Conservation (phyloP, 1,140 invertebrate species). For the Tetramorium simillimum region DNA sequence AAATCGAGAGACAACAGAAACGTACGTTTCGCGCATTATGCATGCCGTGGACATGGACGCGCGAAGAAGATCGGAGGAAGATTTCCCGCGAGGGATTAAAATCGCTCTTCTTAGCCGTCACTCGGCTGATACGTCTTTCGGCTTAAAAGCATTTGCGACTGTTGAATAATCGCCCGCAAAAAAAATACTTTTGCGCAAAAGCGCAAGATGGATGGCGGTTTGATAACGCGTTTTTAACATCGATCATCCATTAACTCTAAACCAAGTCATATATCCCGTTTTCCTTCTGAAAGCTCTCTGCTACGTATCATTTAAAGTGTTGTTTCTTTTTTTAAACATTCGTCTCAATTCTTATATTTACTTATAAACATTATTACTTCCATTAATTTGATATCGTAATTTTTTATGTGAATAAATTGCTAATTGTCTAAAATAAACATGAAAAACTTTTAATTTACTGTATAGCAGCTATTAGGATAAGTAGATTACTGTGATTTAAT, state of each 20-base stretch:
- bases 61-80: not conserved
- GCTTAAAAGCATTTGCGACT: conserved; percentile 37
- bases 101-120: conserved; percentile 6
- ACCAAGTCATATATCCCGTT: not conserved
- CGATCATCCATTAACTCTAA: conserved; percentile 39
- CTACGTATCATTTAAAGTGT: not conserved
- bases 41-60: not conserved
- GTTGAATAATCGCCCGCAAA: conserved; percentile 37
- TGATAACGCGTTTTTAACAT: conserved; percentile 20
- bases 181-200: conserved; percentile 5
- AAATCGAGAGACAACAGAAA: conserved; percentile 61
- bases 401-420: not conserved
- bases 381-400: not conserved
- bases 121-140: conserved; percentile 19
- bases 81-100: conserved; percentile 30
- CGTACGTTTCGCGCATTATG: conserved; percentile 22
- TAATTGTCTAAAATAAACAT: not conserved
- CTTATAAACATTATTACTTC: not conserved
- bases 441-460: not conserved
- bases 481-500: not conserved
- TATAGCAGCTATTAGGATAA: not conserved
- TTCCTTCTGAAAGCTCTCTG: not conserved
- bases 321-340: not conserved
- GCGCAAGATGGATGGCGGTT: not conserved
- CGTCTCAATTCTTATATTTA: not conserved